Evolutionary conservation across 2,888 invertebrate species (phyloP).

Genomic region (Dromius quadrimaculatus): DNA sequence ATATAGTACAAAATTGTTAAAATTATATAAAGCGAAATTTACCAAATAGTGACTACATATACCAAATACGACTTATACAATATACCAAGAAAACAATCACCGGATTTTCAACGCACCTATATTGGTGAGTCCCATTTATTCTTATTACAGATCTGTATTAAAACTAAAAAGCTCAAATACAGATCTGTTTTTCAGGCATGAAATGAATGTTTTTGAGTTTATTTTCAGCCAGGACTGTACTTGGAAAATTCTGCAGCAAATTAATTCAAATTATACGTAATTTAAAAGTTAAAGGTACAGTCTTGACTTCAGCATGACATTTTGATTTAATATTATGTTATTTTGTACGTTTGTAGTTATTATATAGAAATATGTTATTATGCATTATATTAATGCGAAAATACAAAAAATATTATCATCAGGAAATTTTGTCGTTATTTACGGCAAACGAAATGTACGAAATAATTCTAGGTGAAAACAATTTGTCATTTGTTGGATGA

Average conservation of each 20-base stretch:
- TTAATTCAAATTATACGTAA: neutral
- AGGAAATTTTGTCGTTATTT: no score
- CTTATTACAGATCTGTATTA: slow-evolving; percentile 19
- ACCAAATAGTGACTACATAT: slow-evolving; percentile 46
- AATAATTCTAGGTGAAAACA: no score
- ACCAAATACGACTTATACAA: slow-evolving; percentile 15
- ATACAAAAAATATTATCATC: no score
- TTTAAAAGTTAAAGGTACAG: neutral
- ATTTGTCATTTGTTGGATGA: no score
- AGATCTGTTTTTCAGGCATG: slow-evolving; percentile 17
- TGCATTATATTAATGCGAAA: neutral
- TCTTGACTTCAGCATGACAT: neutral
- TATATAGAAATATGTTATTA: neutral
- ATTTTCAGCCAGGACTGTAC: slow-evolving; percentile 28
- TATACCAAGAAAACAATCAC: slow-evolving; percentile 22
- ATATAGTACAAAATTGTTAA: slow-evolving; percentile 52
- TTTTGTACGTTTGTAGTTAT: neutral
- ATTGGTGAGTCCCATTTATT: slow-evolving; percentile 28
- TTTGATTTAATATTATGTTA: slow-evolving; percentile 5
- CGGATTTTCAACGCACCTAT: slow-evolving; percentile 37
- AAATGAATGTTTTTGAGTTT: neutral
- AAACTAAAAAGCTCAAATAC: slow-evolving; percentile 9
- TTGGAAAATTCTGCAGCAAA: neutral
- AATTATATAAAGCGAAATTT: slow-evolving; percentile 50
- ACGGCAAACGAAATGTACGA: no score